Base-by-base conservation (phyloP, 2,888 invertebrate genomes). In the Gandaritis pyraliata region DNA sequence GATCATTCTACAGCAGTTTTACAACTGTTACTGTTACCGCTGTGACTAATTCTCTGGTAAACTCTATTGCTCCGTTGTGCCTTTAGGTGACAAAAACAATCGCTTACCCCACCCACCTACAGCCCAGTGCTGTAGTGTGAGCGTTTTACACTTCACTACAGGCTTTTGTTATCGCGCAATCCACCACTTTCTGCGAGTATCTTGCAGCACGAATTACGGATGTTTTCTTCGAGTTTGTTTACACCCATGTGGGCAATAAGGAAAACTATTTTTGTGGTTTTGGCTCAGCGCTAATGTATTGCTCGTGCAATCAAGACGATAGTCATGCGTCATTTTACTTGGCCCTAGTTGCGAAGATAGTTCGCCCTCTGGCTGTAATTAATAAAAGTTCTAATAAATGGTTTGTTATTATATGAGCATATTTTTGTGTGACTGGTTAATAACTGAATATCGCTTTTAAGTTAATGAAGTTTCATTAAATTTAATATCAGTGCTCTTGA, bases 11-110 rank as follows among this genome's bases (percentile, higher is more conserved):
- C 62, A 65, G 69, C 61, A 66, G 62, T 72, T 70, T 64, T 67
- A 69, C 72, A 64, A 65, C 61, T 72, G 43, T 43, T 43, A 38
- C 33, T 33, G 71, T 68, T 73, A 60, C 69, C 65, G 68, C 66
- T 58, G 69, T 78, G 71, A 79, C 76, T 77, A 76, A 77, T 75
- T 76, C 69, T 64, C 56, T 58, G 56, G 68, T 72, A 73, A 72
- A 75, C 71, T 70, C 74, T 70, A 72, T 77, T 77, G 72, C 76
- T 73, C 66, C 68, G 59, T 68, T 63, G 47, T 66, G 58, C 71
- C 69, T 60, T 64, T 72, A 66, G 69, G 72, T 73, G 74, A 75
- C 78, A 79, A 77, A 76, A 79, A 78, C 76, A 80, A 78, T 77
- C 73, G 72, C 71, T 77, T 66, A 69, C 72, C 71, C 74, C 77